Evolutionary conservation across 1,140 invertebrate genomes (phyloP).

Genomic region (Pissodes strobi): DNA sequence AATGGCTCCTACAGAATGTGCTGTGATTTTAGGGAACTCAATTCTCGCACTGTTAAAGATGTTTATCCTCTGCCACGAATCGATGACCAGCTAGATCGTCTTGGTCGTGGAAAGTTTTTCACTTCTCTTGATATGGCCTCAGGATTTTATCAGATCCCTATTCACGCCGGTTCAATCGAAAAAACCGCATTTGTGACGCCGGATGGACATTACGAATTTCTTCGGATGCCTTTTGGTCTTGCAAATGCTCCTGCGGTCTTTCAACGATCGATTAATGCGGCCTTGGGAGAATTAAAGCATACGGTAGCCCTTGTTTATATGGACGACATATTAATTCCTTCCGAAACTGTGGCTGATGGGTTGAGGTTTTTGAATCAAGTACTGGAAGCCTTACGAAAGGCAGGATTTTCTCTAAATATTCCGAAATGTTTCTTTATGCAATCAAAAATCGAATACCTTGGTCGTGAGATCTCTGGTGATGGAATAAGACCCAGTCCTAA

Average conservation of each 20-base stretch:
- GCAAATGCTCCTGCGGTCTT: no score
- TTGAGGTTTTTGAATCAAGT: not conserved
- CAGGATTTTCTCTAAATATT: conserved; percentile 30
- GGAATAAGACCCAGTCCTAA: conserved; percentile 30
- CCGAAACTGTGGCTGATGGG: not conserved
- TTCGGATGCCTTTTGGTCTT: no score
- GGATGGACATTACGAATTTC: not conserved
- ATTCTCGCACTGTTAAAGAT: conserved; percentile 44
- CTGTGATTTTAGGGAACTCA: conserved; percentile 12
- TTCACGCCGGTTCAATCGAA: not conserved
- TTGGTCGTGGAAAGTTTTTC: not conserved
- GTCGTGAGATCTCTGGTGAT: conserved; percentile 38
- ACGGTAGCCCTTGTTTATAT: no score
- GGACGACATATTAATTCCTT: no score
- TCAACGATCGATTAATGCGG: not conserved
- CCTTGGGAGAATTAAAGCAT: not conserved
- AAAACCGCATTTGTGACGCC: not conserved
- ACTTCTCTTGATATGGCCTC: not conserved
- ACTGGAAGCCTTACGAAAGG: conserved; percentile 3
- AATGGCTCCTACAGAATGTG: not conserved
- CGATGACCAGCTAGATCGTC: not conserved
- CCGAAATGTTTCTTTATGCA: conserved; percentile 48
- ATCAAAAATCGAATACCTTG: conserved; percentile 44
- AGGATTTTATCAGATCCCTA: no score
- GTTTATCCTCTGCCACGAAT: conserved; percentile 33